Evolutionary conservation across 2,113 vertebrate genomes (phyloP).

Genomic region (Sula dactylatra): DNA sequence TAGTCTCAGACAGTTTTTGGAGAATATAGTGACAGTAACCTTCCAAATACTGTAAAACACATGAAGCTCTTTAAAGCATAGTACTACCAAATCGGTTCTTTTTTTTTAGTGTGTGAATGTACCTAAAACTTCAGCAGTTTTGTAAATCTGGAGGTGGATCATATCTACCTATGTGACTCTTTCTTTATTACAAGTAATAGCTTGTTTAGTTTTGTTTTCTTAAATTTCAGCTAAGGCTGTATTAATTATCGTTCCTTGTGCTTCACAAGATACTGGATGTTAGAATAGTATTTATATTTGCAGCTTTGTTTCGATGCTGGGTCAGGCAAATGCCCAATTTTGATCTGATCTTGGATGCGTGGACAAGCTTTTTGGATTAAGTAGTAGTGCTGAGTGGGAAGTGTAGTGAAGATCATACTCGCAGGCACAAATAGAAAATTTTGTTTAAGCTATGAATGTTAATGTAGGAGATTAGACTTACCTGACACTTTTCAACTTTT

Average conservation of each 20-base stretch:
- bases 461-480: neutral
- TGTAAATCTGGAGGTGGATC: neutral
- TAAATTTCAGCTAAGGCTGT: neutral
- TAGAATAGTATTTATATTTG: neutral
- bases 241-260: neutral
- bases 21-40: neutral
- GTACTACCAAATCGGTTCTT: neutral
- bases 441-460: neutral
- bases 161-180: neutral
- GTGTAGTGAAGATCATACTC: neutral
- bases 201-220: neutral
- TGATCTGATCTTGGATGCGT: neutral
- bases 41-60: neutral
- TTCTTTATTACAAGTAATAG: neutral
- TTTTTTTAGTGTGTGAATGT: neutral
- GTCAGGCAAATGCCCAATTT: neutral
- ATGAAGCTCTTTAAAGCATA: neutral
- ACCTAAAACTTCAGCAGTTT: neutral
- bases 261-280: neutral
- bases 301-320: neutral
- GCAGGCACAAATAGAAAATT: neutral
- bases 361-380: neutral
- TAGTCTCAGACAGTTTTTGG: neutral
- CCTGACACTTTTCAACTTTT: neutral
- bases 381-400: neutral